phyloP scores from a whole-genome alignment of 2,888 invertebrate genomes.

The Dioctria rufipes region DNA sequence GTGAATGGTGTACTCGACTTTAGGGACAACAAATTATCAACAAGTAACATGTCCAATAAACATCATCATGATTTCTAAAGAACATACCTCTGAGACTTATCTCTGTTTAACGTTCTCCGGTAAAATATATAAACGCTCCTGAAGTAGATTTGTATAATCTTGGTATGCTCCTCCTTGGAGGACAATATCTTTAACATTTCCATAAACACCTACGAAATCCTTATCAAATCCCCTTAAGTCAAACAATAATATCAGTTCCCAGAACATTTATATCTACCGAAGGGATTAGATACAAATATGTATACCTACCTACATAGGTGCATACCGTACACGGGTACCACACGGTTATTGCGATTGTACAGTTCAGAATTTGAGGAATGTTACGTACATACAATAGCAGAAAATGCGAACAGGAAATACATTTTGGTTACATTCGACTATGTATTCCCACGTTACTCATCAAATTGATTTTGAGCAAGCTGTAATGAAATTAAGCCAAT shows the following conservation, averaged over 20 bases:
- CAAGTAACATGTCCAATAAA: slow-evolving; percentile 49
- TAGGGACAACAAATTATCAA: slow-evolving; percentile 49
- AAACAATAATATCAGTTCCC: slow-evolving; percentile 52
- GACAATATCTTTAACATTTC: slow-evolving; percentile 55
- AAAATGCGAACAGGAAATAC: slow-evolving; percentile 16
- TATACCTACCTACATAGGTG: neutral
- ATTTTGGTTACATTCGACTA: neutral
- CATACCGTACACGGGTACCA: neutral
- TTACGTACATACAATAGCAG: neutral
- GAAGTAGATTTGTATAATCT: neutral
- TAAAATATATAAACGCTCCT: neutral
- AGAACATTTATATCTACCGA: neutral
- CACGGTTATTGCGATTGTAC: slow-evolving; percentile 7
- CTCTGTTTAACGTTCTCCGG: neutral
- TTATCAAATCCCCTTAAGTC: slow-evolving; percentile 56
- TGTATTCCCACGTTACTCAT: slow-evolving; percentile 52
- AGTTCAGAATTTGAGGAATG: slow-evolving; percentile 5
- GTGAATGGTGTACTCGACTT: neutral
- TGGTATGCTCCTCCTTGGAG: slow-evolving; percentile 41
- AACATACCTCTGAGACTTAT: slow-evolving; percentile 29
- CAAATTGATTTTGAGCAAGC: slow-evolving; percentile 50
- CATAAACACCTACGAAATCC: slow-evolving; percentile 59
- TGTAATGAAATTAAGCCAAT: slow-evolving; percentile 43
- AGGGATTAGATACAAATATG: slow-evolving; percentile 11
- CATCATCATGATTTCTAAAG: slow-evolving; percentile 36